These are phyloP conservation scores for Gari tellinella DNA, from an alignment of 2,888 invertebrate species.

Conservation along the genomic window DNA sequence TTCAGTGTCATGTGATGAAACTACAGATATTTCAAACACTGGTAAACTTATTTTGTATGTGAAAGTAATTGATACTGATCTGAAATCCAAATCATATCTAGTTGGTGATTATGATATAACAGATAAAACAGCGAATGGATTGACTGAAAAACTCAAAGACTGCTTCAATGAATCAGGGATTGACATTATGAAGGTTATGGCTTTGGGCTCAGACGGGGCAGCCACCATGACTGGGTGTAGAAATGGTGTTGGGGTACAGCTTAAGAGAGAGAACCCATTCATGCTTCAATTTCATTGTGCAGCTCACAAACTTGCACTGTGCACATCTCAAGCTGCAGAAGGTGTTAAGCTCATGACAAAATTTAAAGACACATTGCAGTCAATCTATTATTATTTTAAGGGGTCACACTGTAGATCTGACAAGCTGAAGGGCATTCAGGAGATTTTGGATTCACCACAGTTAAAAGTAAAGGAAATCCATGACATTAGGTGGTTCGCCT, in stretches of 20 bases:
- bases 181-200: slow-evolving; percentile 6
- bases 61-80: slow-evolving; percentile 11
- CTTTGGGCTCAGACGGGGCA: slow-evolving; percentile 1
- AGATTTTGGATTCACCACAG: slow-evolving; percentile 20
- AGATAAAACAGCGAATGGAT: slow-evolving; percentile 11
- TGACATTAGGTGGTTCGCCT: slow-evolving; percentile 20
- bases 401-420: too few relatives aligned
- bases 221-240: background rate
- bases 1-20: slow-evolving; percentile 21
- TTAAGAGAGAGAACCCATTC: too few relatives aligned
- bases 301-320: slow-evolving; percentile 18
- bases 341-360: slow-evolving; percentile 9
- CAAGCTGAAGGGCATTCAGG: too few relatives aligned
- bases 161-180: slow-evolving; percentile 9
- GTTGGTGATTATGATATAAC: slow-evolving; percentile 16
- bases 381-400: slow-evolving; percentile 13
- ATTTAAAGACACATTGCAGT: slow-evolving; percentile 18
- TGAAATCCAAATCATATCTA: slow-evolving; percentile 4
- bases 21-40: slow-evolving; percentile 13
- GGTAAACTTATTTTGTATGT: slow-evolving; percentile 11
- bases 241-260: slow-evolving; percentile 16
- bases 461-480: slow-evolving; percentile 21
- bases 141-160: slow-evolving; percentile 4
- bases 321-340: slow-evolving; percentile 16
- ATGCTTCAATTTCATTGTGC: slow-evolving; percentile 23